Conservation (phyloP, 2,113 vertebrate species). For the Nothocercus julius region DNA sequence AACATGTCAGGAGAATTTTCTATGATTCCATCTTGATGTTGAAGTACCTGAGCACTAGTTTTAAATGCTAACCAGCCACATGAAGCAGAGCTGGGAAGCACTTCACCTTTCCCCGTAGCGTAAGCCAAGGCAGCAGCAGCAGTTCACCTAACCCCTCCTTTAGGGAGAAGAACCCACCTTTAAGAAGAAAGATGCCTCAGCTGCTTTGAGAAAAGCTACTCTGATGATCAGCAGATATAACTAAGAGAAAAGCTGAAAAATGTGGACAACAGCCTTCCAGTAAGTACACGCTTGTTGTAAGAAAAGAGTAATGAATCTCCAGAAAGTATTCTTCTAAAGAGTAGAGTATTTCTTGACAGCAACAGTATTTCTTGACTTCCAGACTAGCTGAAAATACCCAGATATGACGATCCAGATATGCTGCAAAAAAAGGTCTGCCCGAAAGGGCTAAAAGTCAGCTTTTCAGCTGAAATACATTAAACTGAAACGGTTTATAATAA, state of each 20-base stretch:
- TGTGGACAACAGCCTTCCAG: background rate
- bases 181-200: fast-evolving
- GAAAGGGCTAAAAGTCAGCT: background rate
- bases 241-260: background rate
- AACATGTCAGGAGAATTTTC: background rate
- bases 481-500: too few relatives aligned
- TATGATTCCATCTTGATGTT: background rate
- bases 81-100: background rate
- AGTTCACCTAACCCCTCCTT: background rate
- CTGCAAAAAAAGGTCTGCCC: background rate
- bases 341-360: too few relatives aligned
- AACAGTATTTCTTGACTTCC: too few relatives aligned
- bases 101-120: fast-evolving
- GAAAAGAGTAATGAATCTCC: background rate
- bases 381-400: background rate
- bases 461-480: too few relatives aligned
- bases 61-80: background rate
- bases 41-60: background rate
- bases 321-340: background rate
- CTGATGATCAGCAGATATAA: background rate
- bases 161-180: background rate
- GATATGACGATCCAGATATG: background rate
- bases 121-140: background rate
- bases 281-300: background rate
- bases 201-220: background rate